phyloP scores from a whole-genome alignment of 2,113 vertebrate genomes.

The Stigmatopora argus region DNA sequence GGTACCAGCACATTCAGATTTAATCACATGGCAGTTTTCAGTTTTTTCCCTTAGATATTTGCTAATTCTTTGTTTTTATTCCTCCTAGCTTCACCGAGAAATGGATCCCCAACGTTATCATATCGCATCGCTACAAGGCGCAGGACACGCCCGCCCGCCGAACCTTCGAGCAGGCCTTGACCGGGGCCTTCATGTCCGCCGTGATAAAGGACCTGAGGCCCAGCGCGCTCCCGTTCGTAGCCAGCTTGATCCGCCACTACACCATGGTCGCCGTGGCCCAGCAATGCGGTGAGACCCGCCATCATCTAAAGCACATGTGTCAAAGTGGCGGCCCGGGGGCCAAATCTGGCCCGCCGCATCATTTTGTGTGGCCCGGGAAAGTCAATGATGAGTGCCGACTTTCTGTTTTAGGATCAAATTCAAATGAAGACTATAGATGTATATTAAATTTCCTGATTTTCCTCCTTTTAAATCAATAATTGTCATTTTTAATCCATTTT shows the following conservation, averaged over 20 bases:
- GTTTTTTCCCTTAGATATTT: neutral
- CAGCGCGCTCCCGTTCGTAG: slow-evolving; percentile 93
- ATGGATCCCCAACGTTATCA: slow-evolving; percentile 94
- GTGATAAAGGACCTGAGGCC: slow-evolving; percentile 97
- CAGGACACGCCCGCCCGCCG: slow-evolving; percentile 93
- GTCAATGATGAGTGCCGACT: too few species aligned
- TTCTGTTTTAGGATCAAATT: too few species aligned
- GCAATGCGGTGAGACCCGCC: slow-evolving; percentile 84
- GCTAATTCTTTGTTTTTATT: slow-evolving; percentile 7
- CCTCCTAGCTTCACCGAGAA: slow-evolving; percentile 88
- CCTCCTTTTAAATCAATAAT: too few species aligned
- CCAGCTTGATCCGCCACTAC: slow-evolving; percentile 95
- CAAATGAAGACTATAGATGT: too few species aligned
- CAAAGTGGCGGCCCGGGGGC: too few species aligned
- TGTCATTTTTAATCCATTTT: too few species aligned
- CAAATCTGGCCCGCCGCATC: too few species aligned
- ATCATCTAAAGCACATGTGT: too few species aligned
- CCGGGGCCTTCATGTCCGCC: slow-evolving; percentile 95
- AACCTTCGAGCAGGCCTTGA: slow-evolving; percentile 94
- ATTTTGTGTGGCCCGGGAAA: too few species aligned
- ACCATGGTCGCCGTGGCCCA: slow-evolving; percentile 99
- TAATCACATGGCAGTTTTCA: too few species aligned
- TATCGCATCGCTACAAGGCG: slow-evolving; percentile 96
- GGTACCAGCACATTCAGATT: too few species aligned
- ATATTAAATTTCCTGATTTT: too few species aligned